These are phyloP conservation scores for Drosophila kohkoa DNA, from an alignment of 1,140 invertebrate species.

Conservation along the genomic window DNA sequence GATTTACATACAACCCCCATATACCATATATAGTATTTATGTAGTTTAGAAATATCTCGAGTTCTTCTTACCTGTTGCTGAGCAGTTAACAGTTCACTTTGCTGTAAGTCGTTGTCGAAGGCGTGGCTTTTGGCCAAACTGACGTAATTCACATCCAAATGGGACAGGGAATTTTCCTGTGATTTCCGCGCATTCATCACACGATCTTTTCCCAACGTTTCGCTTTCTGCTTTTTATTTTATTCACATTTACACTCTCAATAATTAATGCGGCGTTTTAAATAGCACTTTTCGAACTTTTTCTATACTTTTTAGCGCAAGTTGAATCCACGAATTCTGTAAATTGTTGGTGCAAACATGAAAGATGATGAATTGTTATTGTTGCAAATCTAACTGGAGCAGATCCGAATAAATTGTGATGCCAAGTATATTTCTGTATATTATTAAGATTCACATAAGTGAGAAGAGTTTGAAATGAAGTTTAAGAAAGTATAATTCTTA, in stretches of 20 bases:
- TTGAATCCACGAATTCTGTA: not conserved
- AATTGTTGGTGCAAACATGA: not conserved
- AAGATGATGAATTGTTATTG: conserved; percentile 13
- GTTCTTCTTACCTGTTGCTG: conserved; percentile 45
- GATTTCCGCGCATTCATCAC: conserved; percentile 63
- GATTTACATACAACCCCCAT: not conserved
- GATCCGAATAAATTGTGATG: too few species aligned
- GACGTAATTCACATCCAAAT: conserved; percentile 66
- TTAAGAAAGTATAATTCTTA: too few species aligned
- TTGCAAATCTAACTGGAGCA: conserved; percentile 23
- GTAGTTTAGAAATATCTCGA: not conserved
- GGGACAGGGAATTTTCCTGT: conserved; percentile 61
- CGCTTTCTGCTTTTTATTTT: conserved; percentile 18
- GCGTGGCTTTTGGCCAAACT: conserved; percentile 54
- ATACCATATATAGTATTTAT: too few species aligned
- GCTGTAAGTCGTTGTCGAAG: conserved; percentile 46
- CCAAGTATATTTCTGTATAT: too few species aligned
- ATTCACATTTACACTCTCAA: conserved; percentile 17
- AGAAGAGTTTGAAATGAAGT: too few species aligned
- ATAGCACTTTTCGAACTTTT: conserved; percentile 7
- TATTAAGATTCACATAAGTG: too few species aligned
- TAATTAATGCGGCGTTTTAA: not conserved
- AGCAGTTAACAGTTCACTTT: conserved; percentile 21
- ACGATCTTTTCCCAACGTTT: conserved; percentile 29
- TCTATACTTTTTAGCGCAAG: not conserved